A percentile compares a stretch with the other conserved stretches of the same genome.
phyloP scores from a whole-genome alignment of 2,113 vertebrate species.

The Rhinolophus ferrumequinum region DNA sequence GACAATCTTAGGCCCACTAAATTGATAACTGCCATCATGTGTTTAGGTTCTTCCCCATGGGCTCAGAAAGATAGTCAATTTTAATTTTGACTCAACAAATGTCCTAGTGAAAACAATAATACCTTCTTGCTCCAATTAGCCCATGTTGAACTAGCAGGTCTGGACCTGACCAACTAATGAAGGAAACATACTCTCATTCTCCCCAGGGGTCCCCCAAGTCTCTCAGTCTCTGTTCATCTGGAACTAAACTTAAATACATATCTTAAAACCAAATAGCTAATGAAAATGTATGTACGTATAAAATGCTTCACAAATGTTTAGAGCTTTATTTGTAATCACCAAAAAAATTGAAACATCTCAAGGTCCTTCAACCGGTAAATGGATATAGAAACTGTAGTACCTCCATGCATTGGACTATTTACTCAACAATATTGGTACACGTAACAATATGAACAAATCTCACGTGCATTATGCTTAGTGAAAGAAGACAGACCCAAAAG shows the following conservation, averaged over 20 bases:
- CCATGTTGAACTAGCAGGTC: constrained; percentile 35
- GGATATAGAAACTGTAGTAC: neutral
- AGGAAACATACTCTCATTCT: neutral
- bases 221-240: neutral
- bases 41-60: constrained; percentile 2
- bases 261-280: neutral
- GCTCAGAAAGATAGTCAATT: constrained; percentile 57
- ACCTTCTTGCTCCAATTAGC: neutral
- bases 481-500: neutral
- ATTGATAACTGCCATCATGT: neutral
- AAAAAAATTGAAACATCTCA: neutral
- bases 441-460: neutral
- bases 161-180: constrained; percentile 17
- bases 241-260: neutral
- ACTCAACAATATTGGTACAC: neutral
- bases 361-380: neutral
- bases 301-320: neutral
- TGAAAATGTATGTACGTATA: neutral
- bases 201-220: neutral
- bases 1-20: neutral
- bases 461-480: neutral
- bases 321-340: neutral
- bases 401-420: neutral
- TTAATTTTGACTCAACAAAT: constrained; percentile 43
- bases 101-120: constrained; percentile 5